Base-by-base conservation (phyloP, 1,140 invertebrate species). In the Lepidurus apus region DNA sequence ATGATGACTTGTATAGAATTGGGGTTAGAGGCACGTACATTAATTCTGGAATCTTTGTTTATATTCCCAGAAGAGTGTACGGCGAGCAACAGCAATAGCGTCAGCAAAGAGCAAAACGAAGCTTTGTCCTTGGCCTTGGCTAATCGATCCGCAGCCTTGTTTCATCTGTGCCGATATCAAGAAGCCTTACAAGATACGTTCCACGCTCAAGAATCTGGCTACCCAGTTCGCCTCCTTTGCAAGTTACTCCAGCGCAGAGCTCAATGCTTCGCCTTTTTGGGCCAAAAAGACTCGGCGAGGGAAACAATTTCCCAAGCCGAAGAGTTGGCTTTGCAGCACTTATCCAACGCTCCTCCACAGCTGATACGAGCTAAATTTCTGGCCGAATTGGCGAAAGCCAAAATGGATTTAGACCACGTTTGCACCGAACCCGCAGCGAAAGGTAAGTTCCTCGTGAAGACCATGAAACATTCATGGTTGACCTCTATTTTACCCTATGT, bases 121-220 rank as follows among this genome's bases (percentile, higher is more conserved):
- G 53, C 53, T 65, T 82, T 94, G 1, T 88, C 93, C 0, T 89
- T 96, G 65, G 87, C 93, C 3, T 88, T 93, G 80, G 94, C 93
- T 5, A 98, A 97, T 85, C 89, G 95, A 76, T 97, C 95, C 11
- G 95, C 95, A 1, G 91, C 92, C 1, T 86, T 95, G 6, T 95
- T 92, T 83, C 93, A 96, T 83, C 83, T 95, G 83, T 87, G 91
- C 76, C 87, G 90, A 78, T 91, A 90, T 84, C 86, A 91, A 81
- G 85, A 89, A 42, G 88, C 91, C 0, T 82, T 94, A 13, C 83
- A 85, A 7, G 94, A 97, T 82, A 91, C 93, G 42, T 85, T 90
- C n/a, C 85, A 90, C 44, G 90, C 93, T 9, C 82, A 94, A 0
- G 84, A 88, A 2, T 84, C 90, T 47, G 90, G 89, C 10, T 96